These are phyloP conservation scores for Electrona antarctica DNA, from an alignment of 2,113 vertebrate genomes.

Conservation along the genomic window DNA sequence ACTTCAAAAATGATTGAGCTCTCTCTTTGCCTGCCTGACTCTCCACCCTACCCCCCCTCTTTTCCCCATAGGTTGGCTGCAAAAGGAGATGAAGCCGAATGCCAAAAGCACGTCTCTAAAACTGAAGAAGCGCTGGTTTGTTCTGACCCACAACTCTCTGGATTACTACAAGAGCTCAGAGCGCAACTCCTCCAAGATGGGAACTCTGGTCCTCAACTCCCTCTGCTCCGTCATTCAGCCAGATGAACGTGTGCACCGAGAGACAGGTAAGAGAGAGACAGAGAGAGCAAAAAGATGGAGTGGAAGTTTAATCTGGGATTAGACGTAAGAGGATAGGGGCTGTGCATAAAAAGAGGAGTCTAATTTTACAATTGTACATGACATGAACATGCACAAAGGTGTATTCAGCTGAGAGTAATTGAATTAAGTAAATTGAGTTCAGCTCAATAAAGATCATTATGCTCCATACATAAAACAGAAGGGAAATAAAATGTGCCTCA, in stretches of 20 bases:
- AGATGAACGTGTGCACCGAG: conserved; percentile 87
- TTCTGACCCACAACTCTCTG: conserved; percentile 87
- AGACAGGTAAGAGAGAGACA: conserved; percentile 82
- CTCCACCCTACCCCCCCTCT: not conserved
- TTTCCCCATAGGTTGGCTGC: conserved; percentile 85
- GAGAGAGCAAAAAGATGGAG: not conserved
- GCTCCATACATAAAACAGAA: not conserved
- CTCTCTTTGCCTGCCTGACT: not conserved
- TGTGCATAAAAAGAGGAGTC: not conserved
- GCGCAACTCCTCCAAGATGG: conserved; percentile 87
- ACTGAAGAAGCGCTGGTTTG: conserved; percentile 94
- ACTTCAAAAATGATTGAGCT: no score
- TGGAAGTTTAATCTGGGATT: conserved; percentile 48
- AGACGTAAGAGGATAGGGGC: not conserved
- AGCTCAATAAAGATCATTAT: not conserved
- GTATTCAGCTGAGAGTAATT: not conserved
- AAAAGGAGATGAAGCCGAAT: conserved; percentile 89
- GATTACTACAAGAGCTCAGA: conserved; percentile 93
- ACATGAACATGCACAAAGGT: not conserved
- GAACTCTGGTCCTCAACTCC: conserved; percentile 90
- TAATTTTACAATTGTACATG: not conserved
- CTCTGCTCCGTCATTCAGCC: conserved; percentile 90
- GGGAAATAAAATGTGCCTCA: not conserved
- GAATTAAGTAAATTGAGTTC: not conserved
- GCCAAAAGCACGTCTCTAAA: conserved; percentile 88